These are phyloP conservation scores for Zoanthus sociatus DNA, from an alignment of 92 coral and sea anemone species.

Conservation along the genomic window DNA sequence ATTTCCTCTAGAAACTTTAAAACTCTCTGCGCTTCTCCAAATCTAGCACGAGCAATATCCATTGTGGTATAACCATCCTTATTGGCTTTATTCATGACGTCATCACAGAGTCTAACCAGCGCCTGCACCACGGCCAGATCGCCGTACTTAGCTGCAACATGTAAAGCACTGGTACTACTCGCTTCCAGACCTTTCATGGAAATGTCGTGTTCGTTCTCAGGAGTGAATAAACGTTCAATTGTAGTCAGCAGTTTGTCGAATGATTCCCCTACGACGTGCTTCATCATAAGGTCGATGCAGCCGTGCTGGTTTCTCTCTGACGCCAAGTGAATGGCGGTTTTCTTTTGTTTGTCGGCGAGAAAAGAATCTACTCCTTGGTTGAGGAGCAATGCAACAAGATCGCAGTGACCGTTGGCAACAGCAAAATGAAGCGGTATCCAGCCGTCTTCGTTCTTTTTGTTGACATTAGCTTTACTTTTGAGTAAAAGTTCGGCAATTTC, in stretches of 20 bases:
- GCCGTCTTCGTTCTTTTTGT: slow-evolving; percentile 18
- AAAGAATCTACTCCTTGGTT: slow-evolving; percentile 26
- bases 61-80: slow-evolving; percentile 35
- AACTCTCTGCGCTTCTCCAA: slow-evolving; percentile 34
- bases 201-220: slow-evolving; percentile 41
- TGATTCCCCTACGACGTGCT: slow-evolving; percentile 42
- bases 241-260: slow-evolving; percentile 45
- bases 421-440: slow-evolving; percentile 51
- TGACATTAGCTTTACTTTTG: slow-evolving; percentile 6
- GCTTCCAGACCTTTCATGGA: slow-evolving; percentile 22
- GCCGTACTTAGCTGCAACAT: slow-evolving; percentile 37
- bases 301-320: slow-evolving; percentile 34
- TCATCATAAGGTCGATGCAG: slow-evolving; percentile 38
- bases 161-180: slow-evolving; percentile 28
- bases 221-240: slow-evolving; percentile 37
- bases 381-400: slow-evolving; percentile 30
- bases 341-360: slow-evolving; percentile 13
- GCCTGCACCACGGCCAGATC: slow-evolving; percentile 38
- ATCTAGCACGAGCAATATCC: slow-evolving; percentile 42
- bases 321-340: slow-evolving; percentile 23
- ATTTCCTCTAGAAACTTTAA: slow-evolving; percentile 40
- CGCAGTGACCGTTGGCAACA: slow-evolving; percentile 38
- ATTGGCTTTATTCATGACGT: slow-evolving; percentile 36
- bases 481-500: slow-evolving; percentile 28
- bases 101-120: slow-evolving; percentile 33